A percentile compares a stretch with the other conserved stretches of the same genome.
These are phyloP conservation scores for Ophiothrix spiculata DNA, from an alignment of 35 echinoderm and acorn worm genomes.

Conservation along the genomic window DNA sequence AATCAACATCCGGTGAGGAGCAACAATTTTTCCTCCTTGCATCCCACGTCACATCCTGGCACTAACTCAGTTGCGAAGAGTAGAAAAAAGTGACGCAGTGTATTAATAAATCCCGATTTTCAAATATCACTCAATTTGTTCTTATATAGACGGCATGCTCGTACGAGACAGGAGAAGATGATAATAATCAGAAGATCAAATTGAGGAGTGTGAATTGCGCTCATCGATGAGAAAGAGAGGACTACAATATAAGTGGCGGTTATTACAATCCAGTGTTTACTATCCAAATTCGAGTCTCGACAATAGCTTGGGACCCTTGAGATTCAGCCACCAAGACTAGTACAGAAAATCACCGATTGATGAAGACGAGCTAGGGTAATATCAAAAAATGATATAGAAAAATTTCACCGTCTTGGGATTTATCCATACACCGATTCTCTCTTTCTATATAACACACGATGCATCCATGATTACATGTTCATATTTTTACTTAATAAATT, in stretches of 20 bases:
- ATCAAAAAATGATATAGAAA: slow-evolving; percentile 17
- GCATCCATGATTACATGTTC: slow-evolving; percentile 11
- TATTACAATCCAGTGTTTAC: slow-evolving; percentile 5
- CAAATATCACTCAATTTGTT: slow-evolving; percentile 1
- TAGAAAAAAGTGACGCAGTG: not conserved
- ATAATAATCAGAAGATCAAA: not conserved
- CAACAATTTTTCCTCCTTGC: too few relatives aligned
- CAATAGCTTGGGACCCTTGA: not conserved
- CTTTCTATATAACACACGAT: too few relatives aligned
- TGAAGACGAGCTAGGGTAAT: slow-evolving; percentile 1
- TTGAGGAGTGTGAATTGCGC: slow-evolving; percentile 3
- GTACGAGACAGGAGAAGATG: not conserved
- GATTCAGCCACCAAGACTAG: not conserved
- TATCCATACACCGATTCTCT: too few relatives aligned
- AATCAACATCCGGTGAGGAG: too few relatives aligned
- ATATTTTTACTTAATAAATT: slow-evolving; percentile 15
- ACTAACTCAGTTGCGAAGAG: too few relatives aligned
- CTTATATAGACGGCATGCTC: not conserved
- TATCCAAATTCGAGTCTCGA: not conserved
- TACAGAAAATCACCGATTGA: not conserved
- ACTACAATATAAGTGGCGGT: slow-evolving; percentile 7
- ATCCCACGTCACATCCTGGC: too few relatives aligned
- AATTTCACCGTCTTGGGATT: not conserved
- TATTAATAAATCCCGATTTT: slow-evolving; percentile 13
- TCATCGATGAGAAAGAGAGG: not conserved